Base-by-base conservation (phyloP, 2,797 vertebrate species). In the Neosalanx taihuensis region DNA sequence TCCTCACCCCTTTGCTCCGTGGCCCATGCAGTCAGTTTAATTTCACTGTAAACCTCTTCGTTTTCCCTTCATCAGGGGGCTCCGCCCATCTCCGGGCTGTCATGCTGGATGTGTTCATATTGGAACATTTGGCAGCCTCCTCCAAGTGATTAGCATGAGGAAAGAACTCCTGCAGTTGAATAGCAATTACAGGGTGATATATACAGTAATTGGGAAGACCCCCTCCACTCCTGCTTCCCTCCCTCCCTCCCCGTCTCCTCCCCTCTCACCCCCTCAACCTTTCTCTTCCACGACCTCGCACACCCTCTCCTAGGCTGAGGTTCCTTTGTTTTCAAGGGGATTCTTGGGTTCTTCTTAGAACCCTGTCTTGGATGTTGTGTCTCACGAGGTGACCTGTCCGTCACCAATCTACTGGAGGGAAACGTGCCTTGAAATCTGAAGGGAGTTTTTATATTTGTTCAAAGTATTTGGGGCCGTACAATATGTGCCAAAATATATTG, bases 21-120 rank as follows among this genome's bases (percentile, higher is more conserved):
- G 84, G 81, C 74, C 79, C 79, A 81, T 76, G 82, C 81, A 79
- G 79, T 83, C 74, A 76, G 77, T 87, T 86, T 84, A 73, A 85
- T 90, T 88, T 86, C 74, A 81, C 81, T 82, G 76, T 72, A 86
- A 83, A 83, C 81, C 66, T 77, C 72, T 78, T 73, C 65, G 80
- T 87, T 86, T 87, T 26, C 23, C 23, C 83, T 85, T 84, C 74
- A 79, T 82, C 76, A 64, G 64, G 60, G 30, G 33, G 23, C 33
- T 30, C 75, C 78, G 71, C 76, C 60, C 13, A 49, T 74, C 29
- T 62, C 41, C 74, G 71, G 75, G 82, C 86, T 87, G 88, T 89
- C 88, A 85, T 58, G 79, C 79, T 81, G 82, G 87, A 91, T 84
- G 89, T 91, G 89, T 90, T 93, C 90, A 92, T 92, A 88, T 87